A percentile compares a stretch with the other conserved stretches of the same genome.
Conservation (phyloP, 1,140 invertebrate species). For the Bombus turneri region DNA sequence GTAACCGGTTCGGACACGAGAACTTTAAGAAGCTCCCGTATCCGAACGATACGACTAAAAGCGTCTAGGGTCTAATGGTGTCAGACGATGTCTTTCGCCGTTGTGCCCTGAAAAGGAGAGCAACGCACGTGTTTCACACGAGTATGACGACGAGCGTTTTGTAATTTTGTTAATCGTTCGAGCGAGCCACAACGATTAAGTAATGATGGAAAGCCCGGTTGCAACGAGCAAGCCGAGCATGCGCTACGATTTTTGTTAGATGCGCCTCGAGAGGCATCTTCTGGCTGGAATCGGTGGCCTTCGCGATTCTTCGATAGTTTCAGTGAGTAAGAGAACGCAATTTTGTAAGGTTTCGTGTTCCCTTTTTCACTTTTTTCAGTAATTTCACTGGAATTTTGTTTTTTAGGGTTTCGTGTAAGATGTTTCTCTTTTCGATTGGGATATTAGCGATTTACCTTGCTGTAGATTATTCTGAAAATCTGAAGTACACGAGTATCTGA, state of each 20-base stretch:
- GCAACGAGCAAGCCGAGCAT: neutral
- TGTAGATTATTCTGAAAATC: too few species aligned
- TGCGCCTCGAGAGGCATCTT: neutral
- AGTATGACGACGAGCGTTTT: neutral
- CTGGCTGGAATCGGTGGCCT: neutral
- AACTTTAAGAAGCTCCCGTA: neutral
- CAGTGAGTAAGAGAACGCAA: neutral
- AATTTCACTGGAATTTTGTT: neutral
- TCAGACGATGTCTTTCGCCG: neutral
- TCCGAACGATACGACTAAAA: neutral
- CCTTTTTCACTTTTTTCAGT: neutral
- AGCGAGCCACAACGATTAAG: slow-evolving; percentile 15
- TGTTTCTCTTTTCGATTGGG: neutral
- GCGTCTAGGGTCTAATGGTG: too few species aligned
- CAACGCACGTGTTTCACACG: neutral
- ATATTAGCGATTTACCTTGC: neutral
- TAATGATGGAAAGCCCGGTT: slow-evolving; percentile 33
- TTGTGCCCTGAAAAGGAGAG: neutral
- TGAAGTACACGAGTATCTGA: too few species aligned
- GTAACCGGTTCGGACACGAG: neutral
- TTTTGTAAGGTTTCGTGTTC: neutral
- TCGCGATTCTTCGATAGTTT: neutral
- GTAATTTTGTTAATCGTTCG: slow-evolving; percentile 27
- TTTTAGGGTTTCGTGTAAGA: neutral
- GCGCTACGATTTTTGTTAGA: slow-evolving; percentile 20